phyloP scores from a whole-genome alignment of 1,140 invertebrate species.

The Stegodyphus mimosarum region DNA sequence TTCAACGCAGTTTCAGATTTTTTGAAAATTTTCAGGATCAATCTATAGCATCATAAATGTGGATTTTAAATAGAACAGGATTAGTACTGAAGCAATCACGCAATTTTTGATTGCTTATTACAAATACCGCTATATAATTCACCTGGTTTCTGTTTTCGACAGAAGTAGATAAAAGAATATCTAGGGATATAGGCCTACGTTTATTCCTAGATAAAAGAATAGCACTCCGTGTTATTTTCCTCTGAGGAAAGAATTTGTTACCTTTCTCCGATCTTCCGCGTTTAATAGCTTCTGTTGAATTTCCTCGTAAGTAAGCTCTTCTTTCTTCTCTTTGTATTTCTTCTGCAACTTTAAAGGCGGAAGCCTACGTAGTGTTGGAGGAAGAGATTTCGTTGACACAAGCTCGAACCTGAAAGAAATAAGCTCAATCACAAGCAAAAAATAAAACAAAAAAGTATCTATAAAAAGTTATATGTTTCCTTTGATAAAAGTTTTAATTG shows the following conservation, averaged over 20 bases:
- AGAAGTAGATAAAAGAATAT: neutral
- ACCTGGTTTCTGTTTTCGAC: neutral
- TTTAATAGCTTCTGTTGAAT: constrained; percentile 40
- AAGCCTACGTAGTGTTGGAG: constrained; percentile 12
- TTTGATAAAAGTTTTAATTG: no score
- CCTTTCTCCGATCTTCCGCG: constrained; percentile 56
- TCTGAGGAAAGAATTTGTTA: neutral
- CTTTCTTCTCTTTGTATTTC: constrained; percentile 36
- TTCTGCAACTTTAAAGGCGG: constrained; percentile 24
- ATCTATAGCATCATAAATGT: no score
- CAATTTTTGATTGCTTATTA: neutral
- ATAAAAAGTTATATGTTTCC: no score
- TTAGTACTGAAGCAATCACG: neutral
- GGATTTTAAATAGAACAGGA: neutral
- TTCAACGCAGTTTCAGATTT: no score
- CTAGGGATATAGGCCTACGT: neutral
- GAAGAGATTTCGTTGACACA: constrained; percentile 3
- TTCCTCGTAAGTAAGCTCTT: constrained; percentile 50
- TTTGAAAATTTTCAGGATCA: no score
- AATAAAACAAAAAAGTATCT: no score
- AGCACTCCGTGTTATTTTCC: neutral
- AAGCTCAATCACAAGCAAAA: no score
- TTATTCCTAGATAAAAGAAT: neutral
- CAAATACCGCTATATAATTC: neutral
- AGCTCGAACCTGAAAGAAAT: constrained; percentile 40